Evolutionary conservation across 2,888 invertebrate species (phyloP).

Genomic region (Microctonus brassicae): DNA sequence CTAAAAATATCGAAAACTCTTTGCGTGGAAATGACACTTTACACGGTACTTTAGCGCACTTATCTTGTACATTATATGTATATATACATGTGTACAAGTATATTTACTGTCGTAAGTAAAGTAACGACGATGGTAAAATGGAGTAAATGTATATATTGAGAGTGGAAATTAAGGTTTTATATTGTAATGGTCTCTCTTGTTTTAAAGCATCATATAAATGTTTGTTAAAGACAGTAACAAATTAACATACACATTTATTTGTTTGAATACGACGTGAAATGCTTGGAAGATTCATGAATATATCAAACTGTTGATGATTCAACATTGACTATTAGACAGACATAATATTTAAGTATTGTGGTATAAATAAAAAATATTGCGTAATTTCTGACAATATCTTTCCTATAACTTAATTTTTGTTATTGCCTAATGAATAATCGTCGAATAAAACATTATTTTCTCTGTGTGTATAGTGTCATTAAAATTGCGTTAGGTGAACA

Average conservation of each 20-base stretch:
- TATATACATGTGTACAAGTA: background rate
- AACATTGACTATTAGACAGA: too few relatives aligned
- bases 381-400: too few relatives aligned
- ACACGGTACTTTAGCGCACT: background rate
- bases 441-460: conserved; percentile 42
- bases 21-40: background rate
- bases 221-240: background rate
- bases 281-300: too few relatives aligned
- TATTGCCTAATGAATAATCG: conserved; percentile 38
- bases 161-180: conserved; percentile 34
- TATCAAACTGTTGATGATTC: too few relatives aligned
- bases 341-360: too few relatives aligned
- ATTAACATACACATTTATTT: background rate
- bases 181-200: conserved; percentile 1
- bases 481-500: conserved; percentile 47
- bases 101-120: conserved; percentile 16
- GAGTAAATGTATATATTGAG: conserved; percentile 27
- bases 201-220: background rate
- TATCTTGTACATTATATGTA: background rate
- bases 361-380: too few relatives aligned
- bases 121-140: conserved; percentile 22
- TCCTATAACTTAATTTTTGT: too few relatives aligned
- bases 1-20: conserved; percentile 22
- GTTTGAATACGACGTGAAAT: background rate
- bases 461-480: conserved; percentile 38